A percentile compares a stretch with the other conserved stretches of the same genome.
phyloP scores from a whole-genome alignment of 2,797 vertebrate genomes.

The Lacerta viridis region DNA sequence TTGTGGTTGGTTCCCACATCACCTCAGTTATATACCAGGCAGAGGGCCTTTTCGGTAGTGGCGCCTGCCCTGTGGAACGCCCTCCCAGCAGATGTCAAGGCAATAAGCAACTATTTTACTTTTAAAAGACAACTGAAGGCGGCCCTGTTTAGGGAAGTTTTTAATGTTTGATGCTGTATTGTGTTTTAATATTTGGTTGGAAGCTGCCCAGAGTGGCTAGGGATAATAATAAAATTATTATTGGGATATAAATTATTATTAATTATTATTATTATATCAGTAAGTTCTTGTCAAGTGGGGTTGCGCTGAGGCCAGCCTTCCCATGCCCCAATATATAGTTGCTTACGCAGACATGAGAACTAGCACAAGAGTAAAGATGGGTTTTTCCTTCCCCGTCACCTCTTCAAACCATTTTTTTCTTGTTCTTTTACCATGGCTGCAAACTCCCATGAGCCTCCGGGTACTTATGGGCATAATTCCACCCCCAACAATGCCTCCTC shows the following conservation, averaged over 20 bases:
- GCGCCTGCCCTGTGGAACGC: no score
- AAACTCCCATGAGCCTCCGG: neutral
- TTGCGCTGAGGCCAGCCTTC: neutral
- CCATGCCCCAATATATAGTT: neutral
- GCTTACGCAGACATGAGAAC: neutral
- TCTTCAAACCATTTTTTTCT: neutral
- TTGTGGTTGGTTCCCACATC: no score
- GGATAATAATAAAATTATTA: no score
- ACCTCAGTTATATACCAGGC: no score
- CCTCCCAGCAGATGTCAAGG: no score
- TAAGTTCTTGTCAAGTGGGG: neutral
- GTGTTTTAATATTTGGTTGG: neutral
- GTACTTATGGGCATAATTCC: neutral
- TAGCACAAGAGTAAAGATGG: no score
- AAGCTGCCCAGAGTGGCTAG: no score
- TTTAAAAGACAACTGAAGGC: no score
- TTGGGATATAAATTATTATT: no score
- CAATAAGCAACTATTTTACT: no score
- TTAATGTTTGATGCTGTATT: neutral
- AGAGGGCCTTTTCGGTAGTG: no score
- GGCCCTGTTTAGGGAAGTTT: no score
- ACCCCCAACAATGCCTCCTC: neutral
- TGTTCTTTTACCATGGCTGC: neutral
- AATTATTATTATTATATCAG: neutral
- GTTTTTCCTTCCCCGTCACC: neutral